Evolutionary conservation across 2,113 vertebrate species (phyloP).

Genomic region (Corythoichthys intestinalis): DNA sequence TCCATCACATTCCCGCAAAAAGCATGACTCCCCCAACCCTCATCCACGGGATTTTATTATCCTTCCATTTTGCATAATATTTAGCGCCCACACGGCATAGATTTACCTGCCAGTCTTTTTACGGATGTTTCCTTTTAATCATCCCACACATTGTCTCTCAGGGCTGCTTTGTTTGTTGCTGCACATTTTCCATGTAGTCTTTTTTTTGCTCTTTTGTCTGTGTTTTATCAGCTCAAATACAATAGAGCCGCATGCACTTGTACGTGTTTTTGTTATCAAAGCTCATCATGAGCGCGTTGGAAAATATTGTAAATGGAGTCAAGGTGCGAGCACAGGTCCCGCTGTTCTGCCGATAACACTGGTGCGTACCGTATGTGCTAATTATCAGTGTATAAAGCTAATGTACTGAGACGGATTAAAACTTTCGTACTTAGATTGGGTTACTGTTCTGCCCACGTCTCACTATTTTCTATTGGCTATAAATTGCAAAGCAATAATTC

Average conservation of each 20-base stretch:
- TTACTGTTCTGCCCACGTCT: neutral
- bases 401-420: neutral
- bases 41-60: conserved; percentile 54
- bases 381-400: neutral
- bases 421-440: neutral
- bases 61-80: conserved; percentile 61
- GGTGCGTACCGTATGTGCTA: neutral
- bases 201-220: conserved; percentile 39
- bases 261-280: conserved; percentile 41
- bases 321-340: neutral
- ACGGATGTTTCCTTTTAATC: conserved; percentile 49
- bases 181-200: conserved; percentile 47
- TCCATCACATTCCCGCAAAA: conserved; percentile 65
- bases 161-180: conserved; percentile 63
- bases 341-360: neutral
- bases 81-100: conserved; percentile 51
- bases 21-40: conserved; percentile 58
- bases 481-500: neutral
- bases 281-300: conserved; percentile 1
- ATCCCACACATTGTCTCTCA: conserved; percentile 69
- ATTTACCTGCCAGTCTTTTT: conserved; percentile 53
- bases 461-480: neutral
- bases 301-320: neutral
- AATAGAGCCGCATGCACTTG: conserved; percentile 46
- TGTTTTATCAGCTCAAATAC: conserved; percentile 36